phyloP scores from a whole-genome alignment of 2,113 vertebrate species.

The Orcinus orca region DNA sequence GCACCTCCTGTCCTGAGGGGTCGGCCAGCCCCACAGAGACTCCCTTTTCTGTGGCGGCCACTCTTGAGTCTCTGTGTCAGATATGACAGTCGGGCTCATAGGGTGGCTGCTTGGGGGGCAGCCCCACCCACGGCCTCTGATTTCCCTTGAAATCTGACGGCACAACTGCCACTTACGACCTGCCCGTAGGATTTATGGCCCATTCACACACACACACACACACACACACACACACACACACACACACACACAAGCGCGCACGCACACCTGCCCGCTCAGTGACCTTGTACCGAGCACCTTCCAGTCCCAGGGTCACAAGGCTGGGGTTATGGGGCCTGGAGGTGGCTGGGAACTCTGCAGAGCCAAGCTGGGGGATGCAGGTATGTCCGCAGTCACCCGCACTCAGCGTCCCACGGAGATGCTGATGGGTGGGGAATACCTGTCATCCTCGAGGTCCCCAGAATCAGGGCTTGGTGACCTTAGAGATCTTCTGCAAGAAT shows the following conservation, averaged over 20 bases:
- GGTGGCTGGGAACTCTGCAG: neutral
- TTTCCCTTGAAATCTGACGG: neutral
- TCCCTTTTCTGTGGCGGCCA: neutral
- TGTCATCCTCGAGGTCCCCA: neutral
- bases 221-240: neutral
- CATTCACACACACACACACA: neutral
- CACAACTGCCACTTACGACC: neutral
- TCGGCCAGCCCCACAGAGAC: neutral
- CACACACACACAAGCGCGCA: rapidly evolving
- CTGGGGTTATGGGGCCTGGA: neutral
- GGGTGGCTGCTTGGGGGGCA: neutral
- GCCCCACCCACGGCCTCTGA: neutral
- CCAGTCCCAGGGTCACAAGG: neutral
- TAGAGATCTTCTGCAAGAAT: neutral
- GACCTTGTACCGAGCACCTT: neutral
- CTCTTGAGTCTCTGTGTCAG: neutral
- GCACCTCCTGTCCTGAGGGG: neutral
- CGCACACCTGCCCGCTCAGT: neutral
- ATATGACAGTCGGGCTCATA: neutral
- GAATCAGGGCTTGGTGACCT: neutral
- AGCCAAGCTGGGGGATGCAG: neutral
- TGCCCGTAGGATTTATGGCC: neutral
- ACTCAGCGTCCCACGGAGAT: neutral
- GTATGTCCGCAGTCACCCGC: rapidly evolving
- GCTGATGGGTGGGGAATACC: neutral